Conservation (phyloP, 2,113 vertebrate genomes). For the Ia io region DNA sequence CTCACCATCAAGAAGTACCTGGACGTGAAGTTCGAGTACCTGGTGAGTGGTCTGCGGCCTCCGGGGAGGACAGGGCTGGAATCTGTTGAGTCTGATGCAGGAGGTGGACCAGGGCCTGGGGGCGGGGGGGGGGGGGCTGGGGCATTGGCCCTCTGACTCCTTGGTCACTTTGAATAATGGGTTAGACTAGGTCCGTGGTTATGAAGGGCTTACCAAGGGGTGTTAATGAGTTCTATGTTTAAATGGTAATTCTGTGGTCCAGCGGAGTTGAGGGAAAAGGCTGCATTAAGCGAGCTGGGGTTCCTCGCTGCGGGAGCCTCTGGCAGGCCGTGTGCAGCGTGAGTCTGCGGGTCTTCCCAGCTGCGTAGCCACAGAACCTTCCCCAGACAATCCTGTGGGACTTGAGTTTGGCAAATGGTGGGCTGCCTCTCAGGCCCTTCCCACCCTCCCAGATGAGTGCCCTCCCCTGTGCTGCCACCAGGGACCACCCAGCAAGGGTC, state of each 20-base stretch:
- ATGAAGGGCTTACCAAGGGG: too few relatives aligned
- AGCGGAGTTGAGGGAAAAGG: neutral
- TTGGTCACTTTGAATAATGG: neutral
- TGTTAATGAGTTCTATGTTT: neutral
- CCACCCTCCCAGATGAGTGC: neutral
- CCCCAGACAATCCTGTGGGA: neutral
- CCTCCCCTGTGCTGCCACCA: neutral
- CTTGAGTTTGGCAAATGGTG: neutral
- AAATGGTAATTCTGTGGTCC: neutral
- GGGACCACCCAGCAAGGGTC: neutral
- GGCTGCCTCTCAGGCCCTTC: neutral
- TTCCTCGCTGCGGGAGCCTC: neutral
- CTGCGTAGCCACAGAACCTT: neutral
- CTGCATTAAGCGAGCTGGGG: neutral
- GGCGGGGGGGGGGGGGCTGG: too few relatives aligned
- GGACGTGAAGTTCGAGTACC: slow-evolving; percentile 98
- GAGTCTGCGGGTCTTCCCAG: neutral
- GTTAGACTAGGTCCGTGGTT: neutral
- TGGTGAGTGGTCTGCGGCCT: slow-evolving; percentile 84
- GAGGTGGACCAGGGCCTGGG: neutral
- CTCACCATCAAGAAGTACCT: slow-evolving; percentile 99
- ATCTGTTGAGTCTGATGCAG: rapidly evolving
- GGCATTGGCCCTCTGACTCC: neutral
- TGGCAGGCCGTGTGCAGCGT: rapidly evolving
- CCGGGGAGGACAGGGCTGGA: rapidly evolving